Percentiles rank a stretch among this genome's conserved stretches.
These are phyloP conservation scores for Patella pellucida DNA, from an alignment of 2,888 invertebrate species.

Conservation along the genomic window DNA sequence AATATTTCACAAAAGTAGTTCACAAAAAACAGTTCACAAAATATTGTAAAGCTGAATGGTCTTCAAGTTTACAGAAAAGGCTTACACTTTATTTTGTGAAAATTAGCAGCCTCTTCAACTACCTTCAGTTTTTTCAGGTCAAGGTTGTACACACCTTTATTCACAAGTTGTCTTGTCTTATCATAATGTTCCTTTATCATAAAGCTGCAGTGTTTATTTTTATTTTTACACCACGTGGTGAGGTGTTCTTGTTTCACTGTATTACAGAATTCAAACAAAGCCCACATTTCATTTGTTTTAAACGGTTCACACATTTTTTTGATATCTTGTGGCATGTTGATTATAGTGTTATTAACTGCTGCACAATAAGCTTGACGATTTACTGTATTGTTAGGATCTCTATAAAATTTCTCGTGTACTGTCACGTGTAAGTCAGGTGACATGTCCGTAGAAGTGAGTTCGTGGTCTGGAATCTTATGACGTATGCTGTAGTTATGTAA, in stretches of 20 bases:
- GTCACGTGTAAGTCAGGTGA: background rate
- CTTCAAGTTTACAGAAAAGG: too few relatives aligned
- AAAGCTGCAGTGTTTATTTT: background rate
- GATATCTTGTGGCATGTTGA: background rate
- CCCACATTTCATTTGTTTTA: background rate
- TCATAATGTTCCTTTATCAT: background rate
- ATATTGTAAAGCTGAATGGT: too few relatives aligned
- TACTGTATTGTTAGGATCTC: background rate
- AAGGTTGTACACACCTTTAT: background rate
- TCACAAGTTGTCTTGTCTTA: background rate
- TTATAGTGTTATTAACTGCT: background rate
- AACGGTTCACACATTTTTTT: background rate
- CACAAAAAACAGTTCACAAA: background rate
- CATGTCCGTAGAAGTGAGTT: background rate
- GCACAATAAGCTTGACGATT: background rate
- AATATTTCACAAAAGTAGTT: too few relatives aligned
- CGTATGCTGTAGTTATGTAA: background rate
- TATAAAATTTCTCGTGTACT: background rate
- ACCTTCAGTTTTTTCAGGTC: background rate
- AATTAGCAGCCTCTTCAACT: background rate
- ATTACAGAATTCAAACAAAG: background rate
- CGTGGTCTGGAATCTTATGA: background rate
- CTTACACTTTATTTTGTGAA: background rate
- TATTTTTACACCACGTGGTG: slow-evolving; percentile 2
- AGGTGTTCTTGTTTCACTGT: background rate